Evolutionary conservation across 2,888 invertebrate species (phyloP).

Genomic region (Eubasilissa splendida): DNA sequence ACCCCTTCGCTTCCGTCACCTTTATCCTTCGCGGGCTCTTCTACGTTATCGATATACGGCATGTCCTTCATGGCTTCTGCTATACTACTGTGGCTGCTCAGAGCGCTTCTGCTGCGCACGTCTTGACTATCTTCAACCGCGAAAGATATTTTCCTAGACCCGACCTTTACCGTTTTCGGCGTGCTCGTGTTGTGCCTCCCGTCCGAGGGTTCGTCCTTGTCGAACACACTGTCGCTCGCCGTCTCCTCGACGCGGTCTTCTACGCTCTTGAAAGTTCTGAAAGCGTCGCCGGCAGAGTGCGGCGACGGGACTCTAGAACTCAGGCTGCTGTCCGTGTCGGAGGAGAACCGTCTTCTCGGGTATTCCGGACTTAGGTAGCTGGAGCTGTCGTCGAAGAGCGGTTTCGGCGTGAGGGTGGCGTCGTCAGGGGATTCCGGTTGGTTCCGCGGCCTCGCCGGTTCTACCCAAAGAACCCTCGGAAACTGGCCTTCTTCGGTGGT

Average conservation of each 20-base stretch:
- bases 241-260: conserved; percentile 15
- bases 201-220: conserved; percentile 21
- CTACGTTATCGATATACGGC: conserved; percentile 56
- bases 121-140: conserved; percentile 43
- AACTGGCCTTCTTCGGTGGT: conserved; percentile 47
- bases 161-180: conserved; percentile 38
- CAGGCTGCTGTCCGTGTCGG: conserved; percentile 50
- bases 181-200: conserved; percentile 46
- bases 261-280: conserved; percentile 28
- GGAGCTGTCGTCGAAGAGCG: conserved; percentile 35
- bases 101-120: conserved; percentile 22
- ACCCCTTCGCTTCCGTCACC: not conserved
- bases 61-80: conserved; percentile 56
- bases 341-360: conserved; percentile 51
- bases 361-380: conserved; percentile 45
- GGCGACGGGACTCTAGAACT: conserved; percentile 55
- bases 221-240: conserved; percentile 28
- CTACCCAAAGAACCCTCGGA: conserved; percentile 56
- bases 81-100: conserved; percentile 53
- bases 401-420: conserved; percentile 19
- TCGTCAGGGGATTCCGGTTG: conserved; percentile 49
- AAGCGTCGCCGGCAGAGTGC: conserved; percentile 10
- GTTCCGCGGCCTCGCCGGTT: conserved; percentile 49
- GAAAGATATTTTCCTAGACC: conserved; percentile 54
- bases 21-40: conserved; percentile 34